Evolutionary conservation across 2,113 vertebrate genomes (phyloP).

Genomic region (Noturus placidus): DNA sequence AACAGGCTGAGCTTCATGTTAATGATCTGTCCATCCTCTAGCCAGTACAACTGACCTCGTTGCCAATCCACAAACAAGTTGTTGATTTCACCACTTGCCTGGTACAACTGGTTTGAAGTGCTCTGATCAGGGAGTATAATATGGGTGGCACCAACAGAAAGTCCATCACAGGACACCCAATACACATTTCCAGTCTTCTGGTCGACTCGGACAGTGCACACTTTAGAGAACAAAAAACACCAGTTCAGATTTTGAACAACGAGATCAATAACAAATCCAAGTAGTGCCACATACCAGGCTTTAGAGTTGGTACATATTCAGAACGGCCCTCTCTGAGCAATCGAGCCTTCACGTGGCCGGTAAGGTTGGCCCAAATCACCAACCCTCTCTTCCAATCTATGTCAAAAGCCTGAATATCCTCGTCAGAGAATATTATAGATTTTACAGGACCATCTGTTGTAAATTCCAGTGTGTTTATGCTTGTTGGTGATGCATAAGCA

Average conservation of each 20-base stretch:
- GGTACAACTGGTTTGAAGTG: slow-evolving; percentile 67
- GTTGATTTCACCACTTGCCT: slow-evolving; percentile 63
- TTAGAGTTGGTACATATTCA: slow-evolving; percentile 67
- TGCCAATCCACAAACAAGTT: slow-evolving; percentile 82
- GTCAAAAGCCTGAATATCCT: slow-evolving; percentile 77
- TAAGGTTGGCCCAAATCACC: slow-evolving; percentile 80
- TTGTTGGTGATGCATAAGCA: slow-evolving; percentile 69
- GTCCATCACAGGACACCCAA: slow-evolving; percentile 81
- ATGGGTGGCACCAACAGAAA: slow-evolving; percentile 69
- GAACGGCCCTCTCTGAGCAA: slow-evolving; percentile 61
- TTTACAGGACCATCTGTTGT: slow-evolving; percentile 55
- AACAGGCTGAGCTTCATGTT: slow-evolving; percentile 68
- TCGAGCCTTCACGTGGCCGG: slow-evolving; percentile 71
- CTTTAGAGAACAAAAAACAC: slow-evolving; percentile 56
- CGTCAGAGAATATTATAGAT: slow-evolving; percentile 66
- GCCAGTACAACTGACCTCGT: slow-evolving; percentile 74
- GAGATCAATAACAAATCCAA: background rate
- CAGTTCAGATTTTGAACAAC: background rate
- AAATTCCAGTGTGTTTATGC: slow-evolving; percentile 75
- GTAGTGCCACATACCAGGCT: slow-evolving; percentile 70
- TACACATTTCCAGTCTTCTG: slow-evolving; percentile 74
- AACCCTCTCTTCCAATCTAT: slow-evolving; percentile 80
- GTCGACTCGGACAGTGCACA: slow-evolving; percentile 80
- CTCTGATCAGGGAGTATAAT: slow-evolving; percentile 45
- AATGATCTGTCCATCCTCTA: slow-evolving; percentile 72